These are phyloP conservation scores for Odontamblyopus lacepedii DNA, from an alignment of 2,797 vertebrate species.

Conservation along the genomic window DNA sequence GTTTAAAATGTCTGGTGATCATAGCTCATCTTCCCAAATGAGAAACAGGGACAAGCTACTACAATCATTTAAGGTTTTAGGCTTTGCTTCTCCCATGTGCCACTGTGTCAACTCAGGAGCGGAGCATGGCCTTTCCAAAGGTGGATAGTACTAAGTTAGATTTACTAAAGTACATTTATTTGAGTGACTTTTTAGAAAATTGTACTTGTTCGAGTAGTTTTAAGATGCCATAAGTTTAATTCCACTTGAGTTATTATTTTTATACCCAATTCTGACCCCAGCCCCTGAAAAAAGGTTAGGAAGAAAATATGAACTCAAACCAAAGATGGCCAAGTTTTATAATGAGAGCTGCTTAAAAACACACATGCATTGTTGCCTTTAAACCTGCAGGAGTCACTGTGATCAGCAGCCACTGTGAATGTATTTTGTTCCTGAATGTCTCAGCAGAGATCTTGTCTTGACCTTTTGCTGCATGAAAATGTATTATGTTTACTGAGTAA, in stretches of 20 bases:
- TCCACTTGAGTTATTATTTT: too few relatives aligned
- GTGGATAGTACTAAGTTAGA: slow-evolving; percentile 2
- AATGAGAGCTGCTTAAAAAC: slow-evolving; percentile 38
- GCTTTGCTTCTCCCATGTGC: slow-evolving; percentile 37
- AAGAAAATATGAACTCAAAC: slow-evolving; percentile 37
- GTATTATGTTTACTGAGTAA: slow-evolving; percentile 15
- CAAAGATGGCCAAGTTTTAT: slow-evolving; percentile 59
- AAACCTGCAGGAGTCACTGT: slow-evolving; percentile 64
- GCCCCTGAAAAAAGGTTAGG: slow-evolving; percentile 1
- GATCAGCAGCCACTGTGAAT: slow-evolving; percentile 61
- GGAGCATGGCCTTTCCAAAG: slow-evolving; percentile 4
- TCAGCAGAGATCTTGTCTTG: slow-evolving; percentile 43
- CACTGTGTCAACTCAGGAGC: slow-evolving; percentile 57
- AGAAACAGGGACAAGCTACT: slow-evolving; percentile 25
- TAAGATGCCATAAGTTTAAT: too few relatives aligned
- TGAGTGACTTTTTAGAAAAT: too few relatives aligned
- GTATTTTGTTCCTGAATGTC: slow-evolving; percentile 64
- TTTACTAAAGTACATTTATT: background rate
- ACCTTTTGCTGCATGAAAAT: slow-evolving; percentile 48
- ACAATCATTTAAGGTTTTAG: background rate
- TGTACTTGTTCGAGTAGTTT: too few relatives aligned
- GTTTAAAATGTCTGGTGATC: slow-evolving; percentile 31
- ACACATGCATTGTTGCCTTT: slow-evolving; percentile 52
- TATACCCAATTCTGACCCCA: too few relatives aligned
- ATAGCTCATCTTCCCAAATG: slow-evolving; percentile 21